Conservation (phyloP, 2,113 vertebrate species). For the Triplophysa siluroides region DNA sequence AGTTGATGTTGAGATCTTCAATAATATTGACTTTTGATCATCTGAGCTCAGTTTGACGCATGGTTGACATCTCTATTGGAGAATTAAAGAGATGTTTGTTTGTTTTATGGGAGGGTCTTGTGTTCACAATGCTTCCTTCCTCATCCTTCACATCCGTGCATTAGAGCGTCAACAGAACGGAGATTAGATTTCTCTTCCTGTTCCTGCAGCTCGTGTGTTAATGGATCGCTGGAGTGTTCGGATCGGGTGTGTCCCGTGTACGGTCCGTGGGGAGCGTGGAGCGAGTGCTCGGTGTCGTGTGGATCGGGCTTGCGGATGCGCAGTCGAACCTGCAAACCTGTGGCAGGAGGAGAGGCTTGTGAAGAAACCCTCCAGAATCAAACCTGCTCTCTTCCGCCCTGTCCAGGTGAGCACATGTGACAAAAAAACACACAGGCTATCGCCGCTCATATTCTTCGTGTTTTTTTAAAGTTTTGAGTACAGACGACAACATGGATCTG, state of each 20-base stretch:
- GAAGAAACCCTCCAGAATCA: slow-evolving; percentile 56
- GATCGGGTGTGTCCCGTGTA: slow-evolving; percentile 70
- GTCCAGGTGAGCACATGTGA: slow-evolving; percentile 70
- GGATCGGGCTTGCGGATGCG: slow-evolving; percentile 71
- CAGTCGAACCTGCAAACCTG: slow-evolving; percentile 69
- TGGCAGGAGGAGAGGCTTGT: slow-evolving; percentile 63
- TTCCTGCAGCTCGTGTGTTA: slow-evolving; percentile 77
- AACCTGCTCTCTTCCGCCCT: slow-evolving; percentile 68
- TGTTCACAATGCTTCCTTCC: background rate
- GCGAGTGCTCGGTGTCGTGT: slow-evolving; percentile 78
- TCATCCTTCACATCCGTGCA: background rate
- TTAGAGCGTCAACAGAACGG: background rate
- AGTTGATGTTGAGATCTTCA: too few relatives aligned
- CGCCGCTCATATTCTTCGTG: too few relatives aligned
- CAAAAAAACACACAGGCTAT: background rate
- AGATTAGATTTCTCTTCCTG: background rate
- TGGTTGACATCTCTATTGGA: too few relatives aligned
- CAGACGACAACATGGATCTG: too few relatives aligned
- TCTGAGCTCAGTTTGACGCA: too few relatives aligned
- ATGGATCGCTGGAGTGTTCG: slow-evolving; percentile 78
- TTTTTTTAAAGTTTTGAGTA: too few relatives aligned
- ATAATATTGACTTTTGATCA: too few relatives aligned
- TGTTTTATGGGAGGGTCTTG: too few relatives aligned
- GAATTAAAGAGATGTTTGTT: too few relatives aligned
- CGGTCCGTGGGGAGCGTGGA: slow-evolving; percentile 81